Percentiles rank a stretch among this genome's conserved stretches.
phyloP scores from a whole-genome alignment of 92 coral and sea anemone species.

The Siderastrea siderea region DNA sequence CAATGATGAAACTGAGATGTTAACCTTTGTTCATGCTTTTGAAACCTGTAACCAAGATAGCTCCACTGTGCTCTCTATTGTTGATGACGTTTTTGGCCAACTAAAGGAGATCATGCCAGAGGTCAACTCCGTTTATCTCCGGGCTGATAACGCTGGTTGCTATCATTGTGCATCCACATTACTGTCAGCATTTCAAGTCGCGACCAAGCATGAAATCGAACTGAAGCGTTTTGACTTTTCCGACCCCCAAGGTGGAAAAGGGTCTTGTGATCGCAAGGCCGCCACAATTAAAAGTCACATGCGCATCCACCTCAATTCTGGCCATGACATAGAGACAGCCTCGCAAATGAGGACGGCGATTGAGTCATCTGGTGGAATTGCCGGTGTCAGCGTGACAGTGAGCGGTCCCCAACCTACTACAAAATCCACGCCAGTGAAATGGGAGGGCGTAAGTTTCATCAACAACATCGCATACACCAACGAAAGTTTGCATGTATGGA shows the following conservation, averaged over 20 bases:
- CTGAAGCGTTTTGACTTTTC: conserved; percentile 55
- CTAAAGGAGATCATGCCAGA: conserved; percentile 45
- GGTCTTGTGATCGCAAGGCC: conserved; percentile 68
- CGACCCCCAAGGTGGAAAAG: conserved; percentile 73
- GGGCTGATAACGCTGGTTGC: conserved; percentile 68
- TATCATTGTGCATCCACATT: conserved; percentile 33
- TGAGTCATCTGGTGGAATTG: conserved; percentile 52
- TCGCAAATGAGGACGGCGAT: conserved; percentile 57
- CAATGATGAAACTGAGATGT: conserved; percentile 27
- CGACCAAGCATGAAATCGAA: conserved; percentile 24
- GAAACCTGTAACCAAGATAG: conserved; percentile 33
- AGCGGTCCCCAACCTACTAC: conserved; percentile 38
- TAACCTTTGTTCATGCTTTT: conserved; percentile 41
- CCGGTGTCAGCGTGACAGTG: conserved; percentile 61
- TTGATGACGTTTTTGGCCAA: conserved; percentile 49
- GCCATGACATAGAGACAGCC: conserved; percentile 56
- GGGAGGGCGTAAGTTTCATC: conserved; percentile 70
- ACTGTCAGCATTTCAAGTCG: conserved; percentile 26
- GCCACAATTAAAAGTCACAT: conserved; percentile 66
- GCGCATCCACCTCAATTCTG: conserved; percentile 51
- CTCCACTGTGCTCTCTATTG: conserved; percentile 24
- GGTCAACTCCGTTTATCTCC: conserved; percentile 27
- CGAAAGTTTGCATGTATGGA: conserved; percentile 47
- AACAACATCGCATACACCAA: conserved; percentile 59
- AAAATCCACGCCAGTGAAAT: conserved; percentile 39